Evolutionary conservation across 2,113 vertebrate species (phyloP), one percentile per base, ranked within the genome.

Genomic region (Aspidoscelis tigris): DNA sequence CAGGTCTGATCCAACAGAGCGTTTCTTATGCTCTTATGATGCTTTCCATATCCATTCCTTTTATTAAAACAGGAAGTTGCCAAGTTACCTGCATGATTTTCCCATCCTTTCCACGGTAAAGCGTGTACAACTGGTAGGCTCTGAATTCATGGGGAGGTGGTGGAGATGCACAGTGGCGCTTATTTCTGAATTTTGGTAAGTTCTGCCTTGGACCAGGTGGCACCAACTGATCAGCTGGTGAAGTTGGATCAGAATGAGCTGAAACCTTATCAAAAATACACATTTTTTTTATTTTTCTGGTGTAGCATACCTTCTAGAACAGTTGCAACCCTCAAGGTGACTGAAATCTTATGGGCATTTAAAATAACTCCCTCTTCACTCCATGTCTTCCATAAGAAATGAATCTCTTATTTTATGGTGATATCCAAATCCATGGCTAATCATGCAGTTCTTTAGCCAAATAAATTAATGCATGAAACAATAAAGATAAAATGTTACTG

Each of bases 71-170:
- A n/a, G 44, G 65, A 78, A 44, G 71, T 0, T 0, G 18, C 44
- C 0, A 0, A 3, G 66, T 91, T 90, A 98, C 98, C 98, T 99
- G 98, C 98, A 99, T 98, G 93, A 99, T 96, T 92, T 98, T 99
- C 7, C 98, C 98, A 0, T 99, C 96, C 90, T 98, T 97, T 20
- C 95, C 97, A 39, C 98, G 95, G 90, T 99, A 99, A 16, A 99
- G 96, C 0, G 98, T 99, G 94, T 99, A 99, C 0, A 99, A 97
- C 94, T 99, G 98, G 93, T 98, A 99, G 7, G 98, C 98, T 84
- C 98, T 97, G 83, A 97, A 97, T 93, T 97, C 96, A 18, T 99
- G 98, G 7, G 98, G 98, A 8, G 97, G 97, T 0, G 93, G 94
- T 0, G 96, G 92, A 1, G 96, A 94, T 3, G 95, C 91, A 78